Conservation (phyloP, 2,888 invertebrate genomes). For the Pogonocherus hispidulus region DNA sequence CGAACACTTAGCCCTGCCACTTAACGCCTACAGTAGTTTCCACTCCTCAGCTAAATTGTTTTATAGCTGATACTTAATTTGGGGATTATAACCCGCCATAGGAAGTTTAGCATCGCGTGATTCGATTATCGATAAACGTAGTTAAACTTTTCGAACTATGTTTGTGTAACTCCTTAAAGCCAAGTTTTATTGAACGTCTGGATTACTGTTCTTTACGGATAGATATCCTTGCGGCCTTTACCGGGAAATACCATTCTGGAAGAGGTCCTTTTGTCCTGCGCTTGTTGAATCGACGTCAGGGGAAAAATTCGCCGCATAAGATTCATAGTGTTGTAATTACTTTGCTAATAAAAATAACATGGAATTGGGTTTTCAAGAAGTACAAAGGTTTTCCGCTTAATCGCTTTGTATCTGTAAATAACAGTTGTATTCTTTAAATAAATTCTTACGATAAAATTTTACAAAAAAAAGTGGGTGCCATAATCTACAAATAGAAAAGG, state of each 20-base stretch:
- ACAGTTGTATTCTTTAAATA: too few relatives aligned
- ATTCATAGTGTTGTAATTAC: not conserved
- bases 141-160: conserved; percentile 10
- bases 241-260: not conserved
- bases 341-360: not conserved
- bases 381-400: too few relatives aligned
- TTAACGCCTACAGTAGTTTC: not conserved
- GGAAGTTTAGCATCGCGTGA: not conserved
- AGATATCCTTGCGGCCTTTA: not conserved
- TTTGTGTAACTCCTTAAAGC: conserved; percentile 9
- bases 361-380: not conserved
- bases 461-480: too few relatives aligned
- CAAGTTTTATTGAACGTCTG: conserved; percentile 10
- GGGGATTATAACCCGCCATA: not conserved
- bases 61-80: not conserved
- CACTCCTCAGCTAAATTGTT: not conserved
- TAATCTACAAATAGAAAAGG: too few relatives aligned
- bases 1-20: not conserved
- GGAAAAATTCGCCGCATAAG: not conserved
- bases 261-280: not conserved
- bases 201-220: conserved; percentile 3
- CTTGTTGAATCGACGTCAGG: not conserved
- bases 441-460: too few relatives aligned
- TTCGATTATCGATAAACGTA: conserved; percentile 6
- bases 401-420: too few relatives aligned